Base-by-base conservation (phyloP, 2,888 invertebrate species). In the Ametastegia equiseti region DNA sequence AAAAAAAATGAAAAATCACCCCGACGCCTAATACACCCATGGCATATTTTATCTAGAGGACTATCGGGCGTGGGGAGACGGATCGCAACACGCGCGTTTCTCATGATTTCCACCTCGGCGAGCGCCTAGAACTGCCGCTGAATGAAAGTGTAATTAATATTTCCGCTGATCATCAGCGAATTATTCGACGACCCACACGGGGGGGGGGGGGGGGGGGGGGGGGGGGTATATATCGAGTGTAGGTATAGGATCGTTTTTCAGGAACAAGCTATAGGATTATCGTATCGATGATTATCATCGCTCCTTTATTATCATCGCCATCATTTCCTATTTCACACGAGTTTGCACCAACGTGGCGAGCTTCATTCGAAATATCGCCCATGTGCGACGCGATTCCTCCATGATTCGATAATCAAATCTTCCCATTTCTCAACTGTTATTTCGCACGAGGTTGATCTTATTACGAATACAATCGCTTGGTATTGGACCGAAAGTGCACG, bases 81-180 rank as follows among this genome's bases (percentile, higher is more conserved):
- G 30, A 13, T 63, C 33, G 63, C 63, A 63, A 33, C 15, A n/a
- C n/a, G n/a, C n/a, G 60, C 15, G 36, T 67, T 39, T 19, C 36
- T 60, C 30, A 11, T 19, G 11, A 67, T 36, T 19, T 39, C 39
- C 65, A 67, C 36, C n/a, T 15, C 45, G 7, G 15, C 45, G 75
- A 75, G 27, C 54, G 75, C 75, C 75, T 75, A 75, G 75, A 54
- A 75, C 39, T 50, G 75, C 33, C 75, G 75, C 36, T 36, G 67
- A 67, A 27, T 50, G 75, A 50, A 57, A 39, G 75, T 75, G 75
- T 75, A 75, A 75, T 75, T 54, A 75, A 75, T 75, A 75, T 75
- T 75, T 75, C 54, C 75, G 50, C 54, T 75, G 75, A 75, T 75
- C 42, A 75, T 57, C 75, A 75, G 33, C 54, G 36, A 39, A 75